These are phyloP conservation scores for Stegodyphus dumicola DNA, from an alignment of 1,140 invertebrate species.

Conservation along the genomic window DNA sequence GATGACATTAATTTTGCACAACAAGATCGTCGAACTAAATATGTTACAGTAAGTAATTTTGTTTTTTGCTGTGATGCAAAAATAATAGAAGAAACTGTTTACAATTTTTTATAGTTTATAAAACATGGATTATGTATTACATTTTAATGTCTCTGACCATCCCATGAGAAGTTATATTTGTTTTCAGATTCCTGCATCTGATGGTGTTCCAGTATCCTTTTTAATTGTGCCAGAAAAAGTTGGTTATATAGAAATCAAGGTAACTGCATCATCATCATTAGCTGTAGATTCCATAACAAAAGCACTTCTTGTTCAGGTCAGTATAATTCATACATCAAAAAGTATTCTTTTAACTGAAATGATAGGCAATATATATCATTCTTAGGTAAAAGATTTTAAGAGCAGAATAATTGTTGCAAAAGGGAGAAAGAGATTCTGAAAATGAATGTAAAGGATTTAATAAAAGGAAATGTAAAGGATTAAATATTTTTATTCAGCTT, in stretches of 20 bases:
- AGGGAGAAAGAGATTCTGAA: not conserved
- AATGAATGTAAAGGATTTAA: not conserved
- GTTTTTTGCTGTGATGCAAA: too few relatives aligned
- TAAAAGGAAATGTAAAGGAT: too few relatives aligned
- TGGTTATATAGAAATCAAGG: slow-evolving; percentile 80
- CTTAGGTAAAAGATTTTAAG: too few relatives aligned
- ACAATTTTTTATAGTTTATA: too few relatives aligned
- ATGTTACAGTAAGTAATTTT: slow-evolving; percentile 35
- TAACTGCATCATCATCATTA: slow-evolving; percentile 76
- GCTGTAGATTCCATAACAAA: slow-evolving; percentile 80
- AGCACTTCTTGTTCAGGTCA: slow-evolving; percentile 79
- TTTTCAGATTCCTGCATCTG: slow-evolving; percentile 74
- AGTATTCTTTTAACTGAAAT: not conserved
- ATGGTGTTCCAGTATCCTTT: slow-evolving; percentile 79
- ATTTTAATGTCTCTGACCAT: too few relatives aligned
- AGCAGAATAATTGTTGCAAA: too few relatives aligned
- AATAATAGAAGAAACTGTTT: too few relatives aligned
- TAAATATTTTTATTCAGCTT: too few relatives aligned
- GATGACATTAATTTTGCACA: slow-evolving; percentile 69
- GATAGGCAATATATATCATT: too few relatives aligned
- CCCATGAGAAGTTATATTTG: not conserved
- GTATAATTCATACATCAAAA: not conserved
- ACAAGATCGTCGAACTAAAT: slow-evolving; percentile 62
- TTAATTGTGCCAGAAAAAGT: slow-evolving; percentile 81
- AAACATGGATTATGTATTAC: too few relatives aligned